These are phyloP conservation scores for Drosophila equinoxialis DNA, from an alignment of 1,140 invertebrate species.

Conservation along the genomic window DNA sequence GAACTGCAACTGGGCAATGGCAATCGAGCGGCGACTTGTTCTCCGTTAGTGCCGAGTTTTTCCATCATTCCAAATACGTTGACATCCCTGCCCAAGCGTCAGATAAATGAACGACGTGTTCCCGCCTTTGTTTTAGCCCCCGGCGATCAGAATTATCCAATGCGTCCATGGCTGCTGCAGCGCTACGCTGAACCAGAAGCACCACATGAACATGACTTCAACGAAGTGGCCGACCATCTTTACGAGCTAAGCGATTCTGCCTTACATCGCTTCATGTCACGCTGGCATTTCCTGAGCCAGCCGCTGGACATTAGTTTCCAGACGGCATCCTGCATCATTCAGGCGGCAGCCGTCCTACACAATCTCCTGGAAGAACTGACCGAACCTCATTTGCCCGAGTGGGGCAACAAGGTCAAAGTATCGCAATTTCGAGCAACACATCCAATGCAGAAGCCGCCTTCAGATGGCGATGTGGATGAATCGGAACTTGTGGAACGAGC, in stretches of 20 bases:
- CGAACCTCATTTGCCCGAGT: conserved; percentile 63
- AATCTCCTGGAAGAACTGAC: conserved; percentile 67
- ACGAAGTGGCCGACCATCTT: conserved; percentile 68
- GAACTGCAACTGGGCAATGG: conserved; percentile 56
- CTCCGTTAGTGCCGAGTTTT: conserved; percentile 47
- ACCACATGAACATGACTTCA: conserved; percentile 72
- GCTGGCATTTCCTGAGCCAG: conserved; percentile 69
- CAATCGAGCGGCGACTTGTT: background rate
- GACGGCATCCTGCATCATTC: conserved; percentile 67
- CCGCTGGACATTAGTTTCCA: conserved; percentile 67
- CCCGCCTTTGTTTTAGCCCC: conserved; percentile 67
- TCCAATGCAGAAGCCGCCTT: conserved; percentile 5
- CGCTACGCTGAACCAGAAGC: conserved; percentile 50
- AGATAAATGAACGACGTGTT: conserved; percentile 47
- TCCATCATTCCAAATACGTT: conserved; percentile 42
- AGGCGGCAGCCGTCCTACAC: conserved; percentile 66
- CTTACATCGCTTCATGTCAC: conserved; percentile 66
- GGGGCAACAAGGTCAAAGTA: conserved; percentile 60
- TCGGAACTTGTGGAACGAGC: conserved; percentile 16
- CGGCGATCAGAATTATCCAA: conserved; percentile 52
- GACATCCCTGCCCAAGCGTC: conserved; percentile 33
- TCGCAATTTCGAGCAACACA: conserved; percentile 39
- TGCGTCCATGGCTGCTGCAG: conserved; percentile 70
- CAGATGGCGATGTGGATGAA: background rate
- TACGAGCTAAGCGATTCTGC: conserved; percentile 66